Conservation (phyloP, 2,113 vertebrate species). For the Colistium nudipinnis region DNA sequence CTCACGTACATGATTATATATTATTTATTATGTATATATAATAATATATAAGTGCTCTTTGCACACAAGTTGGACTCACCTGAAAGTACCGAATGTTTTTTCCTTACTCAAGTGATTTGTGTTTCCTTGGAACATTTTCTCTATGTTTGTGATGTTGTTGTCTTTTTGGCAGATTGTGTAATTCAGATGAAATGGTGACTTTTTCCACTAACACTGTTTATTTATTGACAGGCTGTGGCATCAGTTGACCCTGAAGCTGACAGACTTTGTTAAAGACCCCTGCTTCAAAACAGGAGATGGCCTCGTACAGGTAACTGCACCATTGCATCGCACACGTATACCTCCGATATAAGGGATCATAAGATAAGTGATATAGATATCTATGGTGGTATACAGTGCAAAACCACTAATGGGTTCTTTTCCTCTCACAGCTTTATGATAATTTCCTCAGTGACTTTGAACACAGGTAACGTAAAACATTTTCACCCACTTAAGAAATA, state of each 20-base stretch:
- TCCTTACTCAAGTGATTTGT: too few species aligned
- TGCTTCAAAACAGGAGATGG: conserved; percentile 94
- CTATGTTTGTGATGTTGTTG: neutral
- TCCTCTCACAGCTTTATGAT: conserved; percentile 90
- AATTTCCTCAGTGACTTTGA: conserved; percentile 98
- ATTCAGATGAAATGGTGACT: neutral
- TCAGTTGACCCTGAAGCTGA: conserved; percentile 92
- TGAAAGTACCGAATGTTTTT: too few species aligned
- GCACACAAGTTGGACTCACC: too few species aligned
- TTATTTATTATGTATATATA: too few species aligned
- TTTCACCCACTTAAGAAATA: neutral
- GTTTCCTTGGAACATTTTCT: too few species aligned
- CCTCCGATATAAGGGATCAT: too few species aligned
- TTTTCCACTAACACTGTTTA: neutral
- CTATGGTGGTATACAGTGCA: too few species aligned
- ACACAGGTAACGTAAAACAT: conserved; percentile 87
- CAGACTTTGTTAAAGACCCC: conserved; percentile 94
- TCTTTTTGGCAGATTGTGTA: neutral
- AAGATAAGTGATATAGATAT: too few species aligned
- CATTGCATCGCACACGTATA: too few species aligned
- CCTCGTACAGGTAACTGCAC: conserved; percentile 88
- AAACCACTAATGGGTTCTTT: too few species aligned
- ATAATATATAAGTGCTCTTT: too few species aligned
- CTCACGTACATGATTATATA: too few species aligned
- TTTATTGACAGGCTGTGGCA: conserved; percentile 89